phyloP scores from a whole-genome alignment of 2,888 invertebrate species.

The Hypomecis atomaria region DNA sequence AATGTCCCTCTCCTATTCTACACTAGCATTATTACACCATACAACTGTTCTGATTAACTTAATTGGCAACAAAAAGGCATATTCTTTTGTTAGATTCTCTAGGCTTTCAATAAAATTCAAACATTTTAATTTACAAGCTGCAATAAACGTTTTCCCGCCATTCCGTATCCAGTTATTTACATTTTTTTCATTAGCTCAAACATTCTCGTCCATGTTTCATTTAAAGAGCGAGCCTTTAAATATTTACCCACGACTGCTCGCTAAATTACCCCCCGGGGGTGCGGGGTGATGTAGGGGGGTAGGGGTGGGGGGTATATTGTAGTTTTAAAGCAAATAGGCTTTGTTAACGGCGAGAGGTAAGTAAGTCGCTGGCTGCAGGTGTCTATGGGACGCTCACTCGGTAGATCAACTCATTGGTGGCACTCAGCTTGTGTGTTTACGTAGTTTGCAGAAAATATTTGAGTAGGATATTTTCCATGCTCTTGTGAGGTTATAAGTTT shows the following conservation, averaged over 20 bases:
- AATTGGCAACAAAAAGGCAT: no score
- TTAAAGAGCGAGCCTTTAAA: conserved; percentile 32
- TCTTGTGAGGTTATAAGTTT: no score
- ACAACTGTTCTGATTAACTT: no score
- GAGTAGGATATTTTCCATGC: no score
- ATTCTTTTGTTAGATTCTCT: no score
- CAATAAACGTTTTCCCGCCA: conserved; percentile 9
- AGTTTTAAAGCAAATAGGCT: conserved; percentile 26
- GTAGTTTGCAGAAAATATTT: no score
- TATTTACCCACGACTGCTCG: conserved; percentile 42
- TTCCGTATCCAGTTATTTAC: conserved; percentile 27
- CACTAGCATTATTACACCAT: no score
- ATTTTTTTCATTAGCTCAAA: conserved; percentile 35
- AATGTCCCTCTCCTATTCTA: no score
- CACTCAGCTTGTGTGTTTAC: neutral
- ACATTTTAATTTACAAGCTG: conserved; percentile 9
- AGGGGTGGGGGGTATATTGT: conserved; percentile 35
- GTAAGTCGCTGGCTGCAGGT: conserved; percentile 8
- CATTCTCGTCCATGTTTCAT: conserved; percentile 32
- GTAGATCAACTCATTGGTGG: neutral
- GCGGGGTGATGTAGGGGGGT: neutral
- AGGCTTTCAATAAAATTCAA: no score
- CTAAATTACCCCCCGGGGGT: conserved; percentile 42
- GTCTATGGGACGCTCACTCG: neutral
- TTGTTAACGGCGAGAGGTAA: conserved; percentile 4